These are phyloP conservation scores for Diarsia rubi DNA, from an alignment of 2,888 invertebrate genomes.

Conservation along the genomic window DNA sequence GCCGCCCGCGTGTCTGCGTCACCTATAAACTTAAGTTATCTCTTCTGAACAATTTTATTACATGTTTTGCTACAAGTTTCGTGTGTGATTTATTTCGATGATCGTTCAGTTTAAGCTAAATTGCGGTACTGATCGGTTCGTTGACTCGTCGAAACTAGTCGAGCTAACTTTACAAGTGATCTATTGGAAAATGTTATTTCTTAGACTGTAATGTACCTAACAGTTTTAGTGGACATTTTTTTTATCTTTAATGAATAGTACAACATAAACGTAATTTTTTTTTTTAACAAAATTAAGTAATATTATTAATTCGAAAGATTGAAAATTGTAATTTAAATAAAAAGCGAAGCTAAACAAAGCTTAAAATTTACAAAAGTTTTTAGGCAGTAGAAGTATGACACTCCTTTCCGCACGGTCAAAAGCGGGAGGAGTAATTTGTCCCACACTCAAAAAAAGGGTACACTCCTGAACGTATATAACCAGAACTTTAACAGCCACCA, in stretches of 20 bases:
- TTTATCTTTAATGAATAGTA: no score
- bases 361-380: no score
- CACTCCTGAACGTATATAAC: not conserved
- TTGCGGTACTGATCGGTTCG: slow-evolving; percentile 45
- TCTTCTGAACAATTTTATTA: slow-evolving; percentile 53
- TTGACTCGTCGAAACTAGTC: slow-evolving; percentile 34
- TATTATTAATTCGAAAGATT: not conserved
- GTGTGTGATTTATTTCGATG: slow-evolving; percentile 52
- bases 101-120: slow-evolving; percentile 43
- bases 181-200: slow-evolving; percentile 10
- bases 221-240: not conserved
- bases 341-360: no score
- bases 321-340: no score
- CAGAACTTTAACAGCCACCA: not conserved
- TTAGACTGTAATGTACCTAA: not conserved
- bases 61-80: slow-evolving; percentile 55
- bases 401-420: no score
- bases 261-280: no score
- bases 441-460: no score
- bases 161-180: slow-evolving; percentile 13
- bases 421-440: no score
- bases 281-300: not conserved
- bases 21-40: slow-evolving; percentile 49
- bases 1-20: slow-evolving; percentile 21
- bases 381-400: no score